A percentile compares a stretch with the other conserved stretches of the same genome.
These are phyloP conservation scores for Polymixis lichenea DNA, from an alignment of 2,888 invertebrate genomes.

Conservation along the genomic window DNA sequence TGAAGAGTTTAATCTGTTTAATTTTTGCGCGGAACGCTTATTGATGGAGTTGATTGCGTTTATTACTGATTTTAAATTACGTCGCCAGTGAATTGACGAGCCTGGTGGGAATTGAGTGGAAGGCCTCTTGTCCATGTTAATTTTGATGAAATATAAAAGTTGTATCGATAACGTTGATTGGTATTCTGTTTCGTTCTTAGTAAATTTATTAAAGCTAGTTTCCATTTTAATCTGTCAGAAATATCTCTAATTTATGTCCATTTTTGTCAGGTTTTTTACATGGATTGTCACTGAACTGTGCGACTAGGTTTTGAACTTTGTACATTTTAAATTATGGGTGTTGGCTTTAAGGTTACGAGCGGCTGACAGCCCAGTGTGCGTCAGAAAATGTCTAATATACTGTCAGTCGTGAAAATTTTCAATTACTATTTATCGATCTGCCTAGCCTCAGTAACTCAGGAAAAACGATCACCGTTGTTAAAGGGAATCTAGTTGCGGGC, in stretches of 20 bases:
- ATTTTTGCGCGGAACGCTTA: slow-evolving; percentile 44
- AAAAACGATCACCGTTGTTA: no score
- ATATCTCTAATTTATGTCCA: no score
- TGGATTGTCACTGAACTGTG: no score
- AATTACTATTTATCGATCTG: no score
- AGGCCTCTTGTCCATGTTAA: slow-evolving; percentile 11
- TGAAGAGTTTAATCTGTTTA: slow-evolving; percentile 57
- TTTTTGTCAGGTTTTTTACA: no score
- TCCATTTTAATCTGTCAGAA: no score
- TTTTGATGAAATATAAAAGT: slow-evolving; percentile 20
- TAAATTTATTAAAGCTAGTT: background rate
- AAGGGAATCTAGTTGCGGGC: no score
- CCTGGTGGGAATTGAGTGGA: slow-evolving; percentile 4
- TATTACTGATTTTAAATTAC: slow-evolving; percentile 59
- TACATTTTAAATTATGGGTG: no score
- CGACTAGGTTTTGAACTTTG: no score
- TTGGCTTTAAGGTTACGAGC: no score
- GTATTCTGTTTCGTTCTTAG: background rate
- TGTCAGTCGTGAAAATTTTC: background rate
- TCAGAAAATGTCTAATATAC: background rate
- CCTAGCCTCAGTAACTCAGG: no score
- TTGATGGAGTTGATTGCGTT: slow-evolving; percentile 53
- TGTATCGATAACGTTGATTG: background rate
- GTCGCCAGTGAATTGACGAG: slow-evolving; percentile 8
- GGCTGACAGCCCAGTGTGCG: background rate